phyloP scores from a whole-genome alignment of 2,888 invertebrate genomes.

The Drosophila borealis region DNA sequence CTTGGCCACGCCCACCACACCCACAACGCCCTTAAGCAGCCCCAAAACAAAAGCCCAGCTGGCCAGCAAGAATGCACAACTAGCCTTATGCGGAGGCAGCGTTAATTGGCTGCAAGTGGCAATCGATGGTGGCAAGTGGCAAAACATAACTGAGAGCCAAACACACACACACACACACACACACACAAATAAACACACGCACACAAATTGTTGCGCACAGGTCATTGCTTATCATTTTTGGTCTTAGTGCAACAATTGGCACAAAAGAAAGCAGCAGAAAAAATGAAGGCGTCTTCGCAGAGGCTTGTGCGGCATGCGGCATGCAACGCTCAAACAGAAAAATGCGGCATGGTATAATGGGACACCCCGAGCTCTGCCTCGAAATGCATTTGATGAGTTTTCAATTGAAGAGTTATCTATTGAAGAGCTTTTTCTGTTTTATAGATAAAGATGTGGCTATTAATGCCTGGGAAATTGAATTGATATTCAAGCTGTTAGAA shows the following conservation, averaged over 20 bases:
- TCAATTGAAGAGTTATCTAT: too few species aligned
- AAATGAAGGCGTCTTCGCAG: not conserved
- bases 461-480: too few species aligned
- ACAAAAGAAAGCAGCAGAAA: not conserved
- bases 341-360: too few species aligned
- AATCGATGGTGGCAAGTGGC: constrained; percentile 62
- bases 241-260: constrained; percentile 7
- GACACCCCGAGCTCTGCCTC: too few species aligned
- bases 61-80: not conserved
- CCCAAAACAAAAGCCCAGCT: not conserved
- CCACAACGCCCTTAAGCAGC: not conserved
- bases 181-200: constrained; percentile 20
- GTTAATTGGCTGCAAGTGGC: constrained; percentile 66
- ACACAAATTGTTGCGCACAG: not conserved
- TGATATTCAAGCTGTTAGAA: too few species aligned
- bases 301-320: not conserved
- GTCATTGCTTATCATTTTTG: constrained; percentile 27
- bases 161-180: constrained; percentile 7
- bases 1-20: not conserved
- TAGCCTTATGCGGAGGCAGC: constrained; percentile 46
- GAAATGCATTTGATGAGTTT: too few species aligned
- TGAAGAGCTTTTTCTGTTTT: too few species aligned
- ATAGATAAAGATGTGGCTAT: too few species aligned
- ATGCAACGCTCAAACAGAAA: not conserved
- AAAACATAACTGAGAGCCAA: constrained; percentile 32